Evolutionary conservation across 2,797 vertebrate species (phyloP), one percentile per base, ranked within the genome.

Genomic region (Xyrichtys novacula): DNA sequence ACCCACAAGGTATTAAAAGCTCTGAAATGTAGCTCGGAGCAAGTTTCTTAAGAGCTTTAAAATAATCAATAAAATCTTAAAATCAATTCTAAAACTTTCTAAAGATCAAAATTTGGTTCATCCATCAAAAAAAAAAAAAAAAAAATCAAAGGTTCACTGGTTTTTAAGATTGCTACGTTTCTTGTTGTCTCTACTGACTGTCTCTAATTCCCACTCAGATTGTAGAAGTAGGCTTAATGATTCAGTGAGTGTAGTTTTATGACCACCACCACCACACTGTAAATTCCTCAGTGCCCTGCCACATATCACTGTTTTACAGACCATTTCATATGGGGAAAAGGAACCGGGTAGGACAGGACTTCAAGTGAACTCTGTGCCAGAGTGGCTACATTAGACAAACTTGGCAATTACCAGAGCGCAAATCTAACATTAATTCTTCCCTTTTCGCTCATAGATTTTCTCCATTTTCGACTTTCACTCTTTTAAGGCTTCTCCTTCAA

Each of bases 301-400:
- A 80, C 5, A 58, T 67, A 63, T 57, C 43, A 69, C 71, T 43
- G n/a, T 63, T 75, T 74, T 49, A 68, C 15, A 48, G 71, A 55
- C 34, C 4, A 52, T 76, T 71, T 22, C 46, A 65, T 78, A 52
- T 75, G 49, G 29, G 34, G 65, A 70, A 46, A 34, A 16, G 6
- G 23, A 36, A 25, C 47, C 52, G 17, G 55, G 17, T 44, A 19
- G 26, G 15, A 7, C 16, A 19, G 23, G 23, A 19, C 4, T 6
- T 38, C 4, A 6, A 42, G 6, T 64, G 14, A 38, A 46, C 60
- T 56, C n/a, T 14, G 38, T 63, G 31, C 19, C 7, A 20, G 14
- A 15, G 8, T 39, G 8, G 22, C 6, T 53, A 11, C 2, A 25
- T 74, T 10, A 34, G 9, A 25, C 36, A 23, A 38, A 42, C 5